Evolutionary conservation across 2,113 vertebrate species (phyloP).

Genomic region (sheep (Ovis aries)): ARS-UI_Ramb_v3.0 NC_056073.1:20950001-20950500

Average conservation of each 20-base stretch:
- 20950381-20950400: background rate
- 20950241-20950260: background rate
- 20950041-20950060: background rate
- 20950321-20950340: background rate
- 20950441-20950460: background rate
- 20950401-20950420: background rate
- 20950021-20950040: background rate
- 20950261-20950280: background rate
- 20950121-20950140: background rate
- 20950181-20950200: background rate
- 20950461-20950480: background rate
- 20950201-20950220: background rate
- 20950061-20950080: fast-evolving
- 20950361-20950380: background rate
- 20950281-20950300: background rate
- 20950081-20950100: background rate
- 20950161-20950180: background rate
- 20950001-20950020: background rate
- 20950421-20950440: background rate
- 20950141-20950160: background rate
- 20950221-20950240: background rate
- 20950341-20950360: background rate
- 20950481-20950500: background rate
- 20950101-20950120: background rate
- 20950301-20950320: background rate